Base-by-base conservation (phyloP, 2,888 invertebrate species). In the Phortica magna region DNA sequence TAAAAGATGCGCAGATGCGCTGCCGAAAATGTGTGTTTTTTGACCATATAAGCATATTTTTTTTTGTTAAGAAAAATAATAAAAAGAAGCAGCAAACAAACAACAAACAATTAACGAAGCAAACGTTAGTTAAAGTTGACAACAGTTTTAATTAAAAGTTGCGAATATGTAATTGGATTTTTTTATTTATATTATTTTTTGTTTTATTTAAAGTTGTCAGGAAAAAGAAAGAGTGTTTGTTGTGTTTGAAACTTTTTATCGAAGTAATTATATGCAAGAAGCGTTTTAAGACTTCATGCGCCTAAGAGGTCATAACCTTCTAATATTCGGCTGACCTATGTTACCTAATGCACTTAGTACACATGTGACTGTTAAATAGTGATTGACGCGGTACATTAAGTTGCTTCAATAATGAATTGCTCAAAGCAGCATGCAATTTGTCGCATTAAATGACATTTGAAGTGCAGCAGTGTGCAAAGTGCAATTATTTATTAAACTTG, bases 111-210 rank as follows among this genome's bases (percentile, higher is more conserved):
- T 48, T 48, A 48, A 9, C 48, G 48, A 48, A 48, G 14, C 9
- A 48, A 48, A 7, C 22, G 61, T 22, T 68, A 68, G 43, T 7
- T 48, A 43, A 68, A 68, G 43, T 68, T 68, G 68, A 68, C 68
- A 68, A 17, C 68, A 68, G 10, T 68, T 68, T 68, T 68, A 68
- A 68, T 68, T 68, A 68, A 14, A 43, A n/a, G 22, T 22, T 22
- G 17, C 61, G 43, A 68, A 31, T 31, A 31, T 31, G 68, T 68
- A 43, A 43, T 48, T 68, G 22, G 68, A 39, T 68, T 41, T 41
- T 41, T n/a, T 19, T 59, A 22, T 19, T 55, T 55, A 6, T 55
- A 17, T n/a, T 3, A 55, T 55, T 14, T 65, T 65, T 65, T 3
- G 14, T 39, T 65, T 65, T 14, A 14, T 55, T 55, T 12, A 55